Evolutionary conservation across 2,113 vertebrate genomes (phyloP).

Genomic region (Campylomormyrus numenius): DNA sequence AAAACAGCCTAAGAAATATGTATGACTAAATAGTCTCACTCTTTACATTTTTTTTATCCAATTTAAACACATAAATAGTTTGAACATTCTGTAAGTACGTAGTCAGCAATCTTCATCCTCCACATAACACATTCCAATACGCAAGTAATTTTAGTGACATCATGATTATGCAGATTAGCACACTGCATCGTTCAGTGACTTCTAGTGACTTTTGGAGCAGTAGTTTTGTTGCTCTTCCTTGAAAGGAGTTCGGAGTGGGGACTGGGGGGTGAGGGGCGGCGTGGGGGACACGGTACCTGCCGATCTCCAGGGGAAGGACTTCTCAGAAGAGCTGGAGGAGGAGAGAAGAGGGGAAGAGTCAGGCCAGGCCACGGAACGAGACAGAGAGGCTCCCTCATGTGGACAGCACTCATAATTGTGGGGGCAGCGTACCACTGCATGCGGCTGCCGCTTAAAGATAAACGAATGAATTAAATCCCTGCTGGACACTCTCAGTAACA

Average conservation of each 20-base stretch:
- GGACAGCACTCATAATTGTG: background rate
- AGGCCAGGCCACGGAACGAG: background rate
- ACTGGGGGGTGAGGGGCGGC: background rate
- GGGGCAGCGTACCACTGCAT: background rate
- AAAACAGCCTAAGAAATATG: background rate
- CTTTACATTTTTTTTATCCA: background rate
- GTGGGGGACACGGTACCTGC: slow-evolving; percentile 66
- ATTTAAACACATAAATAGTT: background rate
- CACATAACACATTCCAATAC: background rate
- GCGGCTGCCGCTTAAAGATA: background rate
- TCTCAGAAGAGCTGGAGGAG: slow-evolving; percentile 86
- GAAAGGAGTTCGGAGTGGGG: background rate
- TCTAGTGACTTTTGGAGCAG: background rate
- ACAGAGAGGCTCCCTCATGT: background rate
- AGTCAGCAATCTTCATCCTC: background rate
- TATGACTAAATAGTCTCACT: background rate
- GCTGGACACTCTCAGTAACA: background rate
- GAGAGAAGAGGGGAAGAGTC: slow-evolving; percentile 31
- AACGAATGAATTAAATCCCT: background rate
- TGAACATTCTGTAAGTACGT: background rate
- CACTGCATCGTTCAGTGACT: background rate
- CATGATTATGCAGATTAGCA: background rate
- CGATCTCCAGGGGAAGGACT: slow-evolving; percentile 93
- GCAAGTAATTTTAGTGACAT: background rate
- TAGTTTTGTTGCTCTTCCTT: background rate